phyloP scores from a whole-genome alignment of 2,797 vertebrate species.

The Glyptemys insculpta region DNA sequence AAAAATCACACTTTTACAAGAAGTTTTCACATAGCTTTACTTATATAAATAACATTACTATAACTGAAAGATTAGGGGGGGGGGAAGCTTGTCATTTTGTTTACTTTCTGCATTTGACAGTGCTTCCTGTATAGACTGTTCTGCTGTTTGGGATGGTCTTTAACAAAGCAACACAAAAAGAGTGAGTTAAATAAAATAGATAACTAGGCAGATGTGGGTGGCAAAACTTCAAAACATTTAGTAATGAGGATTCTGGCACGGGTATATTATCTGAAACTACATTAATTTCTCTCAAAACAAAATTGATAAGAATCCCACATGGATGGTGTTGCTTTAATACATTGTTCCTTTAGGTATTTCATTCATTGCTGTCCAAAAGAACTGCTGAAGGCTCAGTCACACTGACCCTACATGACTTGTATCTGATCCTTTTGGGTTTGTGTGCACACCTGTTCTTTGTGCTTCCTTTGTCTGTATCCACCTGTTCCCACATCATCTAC shows the following conservation, averaged over 20 bases:
- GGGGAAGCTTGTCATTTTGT: not conserved
- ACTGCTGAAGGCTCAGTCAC: not conserved
- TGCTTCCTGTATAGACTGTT: not conserved
- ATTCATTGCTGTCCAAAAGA: not conserved
- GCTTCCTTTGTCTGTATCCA: not conserved
- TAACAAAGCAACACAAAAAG: not conserved
- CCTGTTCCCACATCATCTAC: rapidly evolving
- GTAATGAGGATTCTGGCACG: not conserved
- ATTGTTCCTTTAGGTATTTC: not conserved
- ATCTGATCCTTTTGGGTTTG: not conserved
- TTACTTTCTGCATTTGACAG: not conserved
- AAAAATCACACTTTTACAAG: not conserved
- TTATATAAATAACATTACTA: not conserved
- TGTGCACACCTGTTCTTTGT: not conserved
- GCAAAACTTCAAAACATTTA: not conserved
- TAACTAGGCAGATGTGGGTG: not conserved
- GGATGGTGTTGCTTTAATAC: not conserved
- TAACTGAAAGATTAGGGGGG: not conserved
- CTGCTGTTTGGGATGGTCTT: not conserved
- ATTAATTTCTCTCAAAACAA: not conserved
- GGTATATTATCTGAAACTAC: not conserved
- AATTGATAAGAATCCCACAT: not conserved
- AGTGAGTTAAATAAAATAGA: not conserved
- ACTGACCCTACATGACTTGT: not conserved
- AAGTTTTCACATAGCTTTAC: not conserved